Conservation (phyloP, 2,888 invertebrate species). For the Schrankia costaestrigalis region DNA sequence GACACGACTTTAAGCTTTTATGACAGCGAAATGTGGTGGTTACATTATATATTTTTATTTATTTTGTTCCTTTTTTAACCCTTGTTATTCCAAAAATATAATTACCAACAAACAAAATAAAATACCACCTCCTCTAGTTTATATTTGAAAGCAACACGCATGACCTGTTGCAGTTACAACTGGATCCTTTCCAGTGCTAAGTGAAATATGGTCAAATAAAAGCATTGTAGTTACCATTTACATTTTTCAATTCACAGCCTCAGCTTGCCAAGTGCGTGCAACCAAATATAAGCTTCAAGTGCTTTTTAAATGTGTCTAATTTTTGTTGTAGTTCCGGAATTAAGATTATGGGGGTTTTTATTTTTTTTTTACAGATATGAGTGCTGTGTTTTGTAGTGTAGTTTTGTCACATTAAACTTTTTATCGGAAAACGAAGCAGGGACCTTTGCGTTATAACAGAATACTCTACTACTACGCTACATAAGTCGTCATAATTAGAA, state of each 20-base stretch:
- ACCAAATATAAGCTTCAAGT: conserved; percentile 22
- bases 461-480: too few relatives aligned
- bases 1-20: too few relatives aligned
- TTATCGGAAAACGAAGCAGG: too few relatives aligned
- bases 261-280: conserved; percentile 62
- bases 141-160: conserved; percentile 40
- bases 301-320: conserved; percentile 14
- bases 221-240: conserved; percentile 72
- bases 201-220: conserved; percentile 71
- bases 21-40: too few relatives aligned
- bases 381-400: too few relatives aligned
- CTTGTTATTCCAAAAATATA: not conserved
- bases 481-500: too few relatives aligned
- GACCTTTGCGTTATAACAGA: too few relatives aligned
- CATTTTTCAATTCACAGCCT: conserved; percentile 73
- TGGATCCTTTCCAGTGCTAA: conserved; percentile 69
- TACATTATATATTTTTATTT: too few relatives aligned
- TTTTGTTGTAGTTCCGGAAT: conserved; percentile 6
- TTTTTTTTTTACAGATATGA: too few relatives aligned
- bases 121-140: conserved; percentile 29
- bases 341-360: not conserved
- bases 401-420: too few relatives aligned
- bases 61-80: not conserved
- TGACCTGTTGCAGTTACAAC: conserved; percentile 65
- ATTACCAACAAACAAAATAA: not conserved